These are phyloP conservation scores for Sebastes cheni DNA, from an alignment of 2,797 vertebrate species.

Conservation along the genomic window DNA sequence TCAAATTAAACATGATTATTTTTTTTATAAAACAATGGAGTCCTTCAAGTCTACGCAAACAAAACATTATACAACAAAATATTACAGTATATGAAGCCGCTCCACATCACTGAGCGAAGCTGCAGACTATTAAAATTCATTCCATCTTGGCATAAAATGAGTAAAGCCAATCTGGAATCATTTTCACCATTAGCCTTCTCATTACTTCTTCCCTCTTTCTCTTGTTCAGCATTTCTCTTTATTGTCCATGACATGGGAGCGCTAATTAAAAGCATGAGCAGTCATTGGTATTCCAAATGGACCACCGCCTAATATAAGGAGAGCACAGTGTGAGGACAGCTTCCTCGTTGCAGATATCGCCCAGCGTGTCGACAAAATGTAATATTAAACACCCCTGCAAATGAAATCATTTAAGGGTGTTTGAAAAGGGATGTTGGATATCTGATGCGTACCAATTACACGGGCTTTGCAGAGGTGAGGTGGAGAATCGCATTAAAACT, in stretches of 20 bases:
- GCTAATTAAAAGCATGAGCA: constrained; percentile 73
- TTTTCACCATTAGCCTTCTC: constrained; percentile 75
- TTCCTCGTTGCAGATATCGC: constrained; percentile 54
- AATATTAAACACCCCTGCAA: constrained; percentile 79
- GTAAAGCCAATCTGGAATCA: constrained; percentile 68
- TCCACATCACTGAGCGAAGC: constrained; percentile 25
- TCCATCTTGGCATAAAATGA: constrained; percentile 35
- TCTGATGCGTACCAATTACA: constrained; percentile 73
- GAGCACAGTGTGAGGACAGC: constrained; percentile 48
- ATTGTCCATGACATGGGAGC: constrained; percentile 71
- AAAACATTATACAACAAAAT: neutral
- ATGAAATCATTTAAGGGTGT: constrained; percentile 77
- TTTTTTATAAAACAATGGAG: neutral
- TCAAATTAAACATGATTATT: neutral
- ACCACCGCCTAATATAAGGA: constrained; percentile 63
- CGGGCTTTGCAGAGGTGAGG: constrained; percentile 56
- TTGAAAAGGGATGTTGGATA: constrained; percentile 72
- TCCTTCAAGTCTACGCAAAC: neutral
- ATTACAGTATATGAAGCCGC: neutral
- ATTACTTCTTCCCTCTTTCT: constrained; percentile 67
- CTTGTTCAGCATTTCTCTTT: constrained; percentile 72
- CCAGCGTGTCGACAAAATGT: constrained; percentile 67
- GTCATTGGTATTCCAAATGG: constrained; percentile 71
- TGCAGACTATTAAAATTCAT: constrained; percentile 57
- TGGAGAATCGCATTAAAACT: constrained; percentile 63